Conservation (phyloP, 2,797 vertebrate genomes). For the Enteromius paludinosus region DNA sequence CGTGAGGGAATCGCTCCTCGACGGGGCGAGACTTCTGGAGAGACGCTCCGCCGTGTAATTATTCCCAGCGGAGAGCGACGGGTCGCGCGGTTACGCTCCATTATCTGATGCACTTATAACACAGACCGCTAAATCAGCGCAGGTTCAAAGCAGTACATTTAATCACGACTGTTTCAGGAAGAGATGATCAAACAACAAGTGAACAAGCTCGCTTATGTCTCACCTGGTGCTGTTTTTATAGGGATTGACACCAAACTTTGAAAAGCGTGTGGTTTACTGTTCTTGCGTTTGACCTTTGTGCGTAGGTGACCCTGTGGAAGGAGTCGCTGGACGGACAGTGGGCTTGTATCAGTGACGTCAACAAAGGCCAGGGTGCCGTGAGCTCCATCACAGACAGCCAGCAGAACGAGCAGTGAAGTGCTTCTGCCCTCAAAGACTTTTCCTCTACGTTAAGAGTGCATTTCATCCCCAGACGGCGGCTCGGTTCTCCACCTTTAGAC, state of each 20-base stretch:
- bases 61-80: constrained; percentile 2
- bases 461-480: background rate
- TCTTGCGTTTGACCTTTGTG: no score
- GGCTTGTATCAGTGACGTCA: constrained; percentile 96
- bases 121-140: constrained; percentile 10
- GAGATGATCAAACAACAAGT: no score
- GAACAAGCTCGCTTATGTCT: no score
- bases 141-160: no score
- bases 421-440: constrained; percentile 46
- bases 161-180: no score
- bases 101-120: constrained; percentile 38
- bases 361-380: constrained; percentile 94
- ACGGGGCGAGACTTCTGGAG: background rate
- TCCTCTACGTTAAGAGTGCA: background rate
- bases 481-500: background rate
- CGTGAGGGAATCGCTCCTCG: background rate
- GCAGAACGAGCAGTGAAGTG: constrained; percentile 90
- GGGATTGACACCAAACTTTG: no score
- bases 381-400: constrained; percentile 89
- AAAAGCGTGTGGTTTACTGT: no score
- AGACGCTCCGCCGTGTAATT: constrained; percentile 18
- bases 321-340: constrained; percentile 94
- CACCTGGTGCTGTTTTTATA: no score
- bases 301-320: constrained; percentile 94
- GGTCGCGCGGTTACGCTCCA: constrained; percentile 6